These are phyloP conservation scores for Drosophila burlai DNA, from an alignment of 1,140 invertebrate genomes.

Conservation along the genomic window DNA sequence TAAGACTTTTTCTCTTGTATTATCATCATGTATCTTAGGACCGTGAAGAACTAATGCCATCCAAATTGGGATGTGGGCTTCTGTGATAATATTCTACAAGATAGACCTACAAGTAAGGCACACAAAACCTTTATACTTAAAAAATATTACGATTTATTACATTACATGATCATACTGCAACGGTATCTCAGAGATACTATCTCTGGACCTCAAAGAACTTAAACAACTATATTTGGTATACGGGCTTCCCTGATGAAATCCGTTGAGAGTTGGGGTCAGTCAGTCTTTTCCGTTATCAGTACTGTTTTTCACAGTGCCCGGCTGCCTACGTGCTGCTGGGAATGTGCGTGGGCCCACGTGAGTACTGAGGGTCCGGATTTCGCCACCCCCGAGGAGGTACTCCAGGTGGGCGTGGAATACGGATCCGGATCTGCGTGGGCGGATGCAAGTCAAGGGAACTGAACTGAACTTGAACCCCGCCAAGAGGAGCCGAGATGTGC, in stretches of 20 bases:
- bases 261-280: background rate
- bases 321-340: conserved; percentile 56
- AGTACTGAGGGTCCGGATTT: conserved; percentile 25
- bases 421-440: conserved; percentile 48
- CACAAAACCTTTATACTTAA: background rate
- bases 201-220: background rate
- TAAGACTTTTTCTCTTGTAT: background rate
- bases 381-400: background rate
- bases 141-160: background rate
- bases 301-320: conserved; percentile 21
- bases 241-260: background rate
- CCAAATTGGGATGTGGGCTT: background rate
- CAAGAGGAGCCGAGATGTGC: conserved; percentile 51
- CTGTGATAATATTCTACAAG: background rate
- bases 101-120: background rate
- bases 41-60: background rate
- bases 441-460: conserved; percentile 67
- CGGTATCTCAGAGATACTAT: background rate
- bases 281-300: conserved; percentile 14
- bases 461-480: conserved; percentile 68
- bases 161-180: background rate
- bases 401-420: conserved; percentile 12
- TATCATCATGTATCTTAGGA: background rate
- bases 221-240: background rate
- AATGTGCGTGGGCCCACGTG: conserved; percentile 71